Base-by-base conservation (phyloP, 2,888 invertebrate genomes). In the Charanyca ferruginea region DNA sequence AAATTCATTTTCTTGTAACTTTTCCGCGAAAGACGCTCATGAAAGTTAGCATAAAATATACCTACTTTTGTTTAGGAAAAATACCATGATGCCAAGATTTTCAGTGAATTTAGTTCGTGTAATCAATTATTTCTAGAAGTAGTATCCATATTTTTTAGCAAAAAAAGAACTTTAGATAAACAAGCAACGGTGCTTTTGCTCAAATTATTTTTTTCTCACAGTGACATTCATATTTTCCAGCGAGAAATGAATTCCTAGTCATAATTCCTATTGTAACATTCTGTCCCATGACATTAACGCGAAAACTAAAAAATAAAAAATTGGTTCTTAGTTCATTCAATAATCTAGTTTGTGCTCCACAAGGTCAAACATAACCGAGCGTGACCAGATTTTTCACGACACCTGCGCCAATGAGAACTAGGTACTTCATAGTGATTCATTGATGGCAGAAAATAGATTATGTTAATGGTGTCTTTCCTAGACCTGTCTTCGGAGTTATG, bases 351-450 rank as follows among this genome's bases (percentile, higher is more conserved):
- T 22, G 49, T 68, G 52, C 44, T 47, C 16, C 8, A 23, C 69
- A 73, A 79, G 79, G 76, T 69, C 61, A 48, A 41, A 44, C 35
- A 58, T 55, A 64, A 66, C 66, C 23, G 51, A 66, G 61, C 73
- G 70, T 78, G 75, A 71, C 67, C 38, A 55, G 66, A 75, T 60
- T 74, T 67, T 63, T 68, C 55, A 69, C 48, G 65, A 68, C 68
- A 63, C 51, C 48, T 49, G 58, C 48, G 6, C 49, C 44, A 54
- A 38, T 49, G 57, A 28, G 42, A 49, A 58, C n/a, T n/a, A n/a
- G n/a, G 52, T 52, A 48, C 18, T 58, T 23, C 8, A 28, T 16
- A 6, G 45, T 71, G 52, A 71, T 53, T 71, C 64, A 71, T 70
- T 54, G n/a, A 54, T 54, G 20, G 22, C 32, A 16, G 9, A 53